Base-by-base conservation (phyloP, 1,140 invertebrate species). In the Heliconius hermathena region DNA sequence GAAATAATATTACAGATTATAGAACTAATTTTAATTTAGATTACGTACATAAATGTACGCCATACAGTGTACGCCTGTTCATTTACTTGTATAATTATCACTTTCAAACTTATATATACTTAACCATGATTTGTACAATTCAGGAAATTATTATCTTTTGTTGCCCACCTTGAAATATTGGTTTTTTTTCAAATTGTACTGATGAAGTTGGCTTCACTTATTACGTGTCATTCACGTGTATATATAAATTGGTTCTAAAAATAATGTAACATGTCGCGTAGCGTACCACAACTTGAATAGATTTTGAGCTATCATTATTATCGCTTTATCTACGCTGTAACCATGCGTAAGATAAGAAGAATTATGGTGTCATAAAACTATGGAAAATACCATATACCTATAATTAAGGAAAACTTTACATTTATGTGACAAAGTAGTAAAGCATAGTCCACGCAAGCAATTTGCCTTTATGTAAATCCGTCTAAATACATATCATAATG, bases 141-240 rank as follows among this genome's bases (percentile, higher is more conserved):
- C 80, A 83, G 76, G 81, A 80, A 84, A 80, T 77, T 75, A 29
- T 74, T 74, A 77, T 76, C 54, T 77, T 60, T 76, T 77, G 54
- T 60, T 46, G 80, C 80, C 81, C 71, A 73, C 85, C 85, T 87
- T 85, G 83, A 87, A 76, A 80, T 54, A 20, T 74, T 74, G 49
- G 29, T n/a, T 60, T 75, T 75, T n/a, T 77, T 41, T 73, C 74
- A 76, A 60, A 72, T 52, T 57, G 74, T 72, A 41, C 71, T 71
- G 71, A 75, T 3, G 26, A 49, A 3, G 41, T 46, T n/a, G 13
- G 41, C 71, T 73, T 22, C n/a, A 76, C n/a, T 66, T 13, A 20
- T 26, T 66, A 41, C 54, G 20, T 76, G 57, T 26, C 60, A 70
- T 76, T 76, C 54, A 29, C 54, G 22, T 38, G 54, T 60, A 70